These are phyloP conservation scores for Sarotherodon lohbergeri DNA, from an alignment of 2,113 vertebrate species.

Conservation along the genomic window DNA sequence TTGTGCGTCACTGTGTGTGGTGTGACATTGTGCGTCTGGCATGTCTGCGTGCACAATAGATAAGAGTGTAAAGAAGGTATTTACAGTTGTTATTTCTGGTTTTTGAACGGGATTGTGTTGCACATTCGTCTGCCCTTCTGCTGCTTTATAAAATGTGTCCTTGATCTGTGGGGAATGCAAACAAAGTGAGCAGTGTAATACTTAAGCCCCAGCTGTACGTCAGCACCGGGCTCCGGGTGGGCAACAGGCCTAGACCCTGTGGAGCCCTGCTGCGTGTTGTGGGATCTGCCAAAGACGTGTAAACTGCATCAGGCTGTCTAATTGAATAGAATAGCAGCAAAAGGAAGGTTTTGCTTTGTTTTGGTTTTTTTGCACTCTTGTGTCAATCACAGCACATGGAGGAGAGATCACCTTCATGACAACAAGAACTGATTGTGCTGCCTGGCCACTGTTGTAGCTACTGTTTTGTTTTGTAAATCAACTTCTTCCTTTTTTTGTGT, in stretches of 20 bases:
- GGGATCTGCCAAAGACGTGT: conserved; percentile 46
- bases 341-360: neutral
- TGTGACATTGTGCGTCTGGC: neutral
- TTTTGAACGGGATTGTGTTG: conserved; percentile 3
- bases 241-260: conserved; percentile 52
- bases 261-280: conserved; percentile 53
- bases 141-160: conserved; percentile 41
- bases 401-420: neutral
- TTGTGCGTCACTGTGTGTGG: neutral
- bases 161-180: conserved; percentile 63
- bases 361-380: neutral
- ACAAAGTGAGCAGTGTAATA: conserved; percentile 52
- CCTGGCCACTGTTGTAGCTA: neutral
- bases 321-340: conserved; percentile 36
- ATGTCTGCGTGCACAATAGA: neutral
- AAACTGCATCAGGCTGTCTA: conserved; percentile 43
- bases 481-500: neutral
- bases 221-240: conserved; percentile 46
- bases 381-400: neutral
- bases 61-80: neutral
- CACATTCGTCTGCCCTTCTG: neutral
- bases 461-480: neutral
- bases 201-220: conserved; percentile 49
- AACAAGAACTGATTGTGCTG: neutral
- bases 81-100: neutral